A percentile compares a stretch with the other conserved stretches of the same genome.
Conservation (phyloP, 2,113 vertebrate species). For the Erinaceus europaeus region DNA sequence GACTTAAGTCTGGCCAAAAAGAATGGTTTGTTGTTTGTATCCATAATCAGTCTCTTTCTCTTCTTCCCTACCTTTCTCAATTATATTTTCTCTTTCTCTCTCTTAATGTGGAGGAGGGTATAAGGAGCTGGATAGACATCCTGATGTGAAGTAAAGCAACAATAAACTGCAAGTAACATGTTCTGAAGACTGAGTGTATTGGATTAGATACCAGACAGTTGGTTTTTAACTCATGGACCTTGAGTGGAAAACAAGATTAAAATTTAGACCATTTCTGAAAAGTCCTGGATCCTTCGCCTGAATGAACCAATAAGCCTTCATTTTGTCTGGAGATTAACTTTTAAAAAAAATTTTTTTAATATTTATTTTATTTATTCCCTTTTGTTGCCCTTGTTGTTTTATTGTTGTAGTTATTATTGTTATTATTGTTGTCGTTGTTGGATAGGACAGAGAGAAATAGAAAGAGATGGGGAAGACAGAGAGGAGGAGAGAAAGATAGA, state of each 20-base stretch:
- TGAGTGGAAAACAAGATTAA: neutral
- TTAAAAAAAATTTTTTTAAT: no score
- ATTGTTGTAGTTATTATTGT: no score
- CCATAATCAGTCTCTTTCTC: neutral
- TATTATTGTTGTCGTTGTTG: no score
- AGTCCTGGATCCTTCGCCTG: neutral
- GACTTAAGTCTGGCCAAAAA: neutral
- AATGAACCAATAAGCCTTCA: neutral
- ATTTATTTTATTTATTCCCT: no score
- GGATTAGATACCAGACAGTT: neutral
- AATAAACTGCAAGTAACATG: neutral
- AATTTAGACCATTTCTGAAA: constrained; percentile 25
- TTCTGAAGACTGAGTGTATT: neutral
- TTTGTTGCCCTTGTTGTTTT: no score
- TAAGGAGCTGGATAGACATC: neutral
- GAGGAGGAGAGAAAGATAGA: no score
- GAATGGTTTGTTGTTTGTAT: neutral
- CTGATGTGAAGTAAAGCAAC: neutral
- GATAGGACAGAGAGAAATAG: no score
- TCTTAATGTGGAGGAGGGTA: neutral
- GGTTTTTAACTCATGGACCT: neutral
- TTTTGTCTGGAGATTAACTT: no score
- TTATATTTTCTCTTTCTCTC: no score
- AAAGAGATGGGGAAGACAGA: no score
- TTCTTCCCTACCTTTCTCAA: no score